phyloP scores from a whole-genome alignment of 2,797 vertebrate genomes.

The Setipinna tenuifilis region DNA sequence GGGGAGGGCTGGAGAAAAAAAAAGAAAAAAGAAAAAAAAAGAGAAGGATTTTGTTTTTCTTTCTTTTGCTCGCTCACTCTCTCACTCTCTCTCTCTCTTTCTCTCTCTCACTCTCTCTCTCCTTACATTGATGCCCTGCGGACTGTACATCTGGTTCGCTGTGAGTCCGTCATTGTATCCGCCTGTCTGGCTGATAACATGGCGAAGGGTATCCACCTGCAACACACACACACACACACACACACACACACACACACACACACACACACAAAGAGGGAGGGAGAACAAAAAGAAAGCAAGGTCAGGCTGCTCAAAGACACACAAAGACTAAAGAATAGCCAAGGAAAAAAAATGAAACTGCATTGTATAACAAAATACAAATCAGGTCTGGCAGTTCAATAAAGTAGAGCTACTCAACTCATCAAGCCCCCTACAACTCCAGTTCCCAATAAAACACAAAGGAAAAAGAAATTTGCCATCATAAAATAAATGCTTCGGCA shows the following conservation, averaged over 20 bases:
- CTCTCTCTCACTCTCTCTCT: slow-evolving; percentile 62
- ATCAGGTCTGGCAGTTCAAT: slow-evolving; percentile 23
- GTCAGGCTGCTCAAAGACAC: slow-evolving; percentile 40
- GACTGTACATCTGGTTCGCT: slow-evolving; percentile 99
- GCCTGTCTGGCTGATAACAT: slow-evolving; percentile 99
- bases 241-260: slow-evolving; percentile 58
- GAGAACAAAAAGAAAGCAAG: slow-evolving; percentile 26
- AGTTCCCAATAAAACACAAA: slow-evolving; percentile 24
- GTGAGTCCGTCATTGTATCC: slow-evolving; percentile 99
- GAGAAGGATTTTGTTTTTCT: slow-evolving; percentile 35
- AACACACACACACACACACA: slow-evolving; percentile 65
- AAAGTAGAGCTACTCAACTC: slow-evolving; percentile 16
- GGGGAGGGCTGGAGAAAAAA: slow-evolving; percentile 55
- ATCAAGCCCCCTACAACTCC: slow-evolving; percentile 16
- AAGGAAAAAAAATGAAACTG: slow-evolving; percentile 55
- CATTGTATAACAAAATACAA: slow-evolving; percentile 13
- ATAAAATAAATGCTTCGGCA: slow-evolving; percentile 25
- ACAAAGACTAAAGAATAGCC: slow-evolving; percentile 39
- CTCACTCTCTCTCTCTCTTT: slow-evolving; percentile 51
- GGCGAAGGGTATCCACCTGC: slow-evolving; percentile 99
- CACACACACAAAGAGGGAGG: slow-evolving; percentile 48
- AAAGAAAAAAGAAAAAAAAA: slow-evolving; percentile 50
- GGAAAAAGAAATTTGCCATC: slow-evolving; percentile 23
- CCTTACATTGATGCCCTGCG: slow-evolving; percentile 99
- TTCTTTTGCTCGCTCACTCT: slow-evolving; percentile 22